phyloP scores from a whole-genome alignment of 1,140 invertebrate genomes.

The Ceratoteleas bidentatus region DNA sequence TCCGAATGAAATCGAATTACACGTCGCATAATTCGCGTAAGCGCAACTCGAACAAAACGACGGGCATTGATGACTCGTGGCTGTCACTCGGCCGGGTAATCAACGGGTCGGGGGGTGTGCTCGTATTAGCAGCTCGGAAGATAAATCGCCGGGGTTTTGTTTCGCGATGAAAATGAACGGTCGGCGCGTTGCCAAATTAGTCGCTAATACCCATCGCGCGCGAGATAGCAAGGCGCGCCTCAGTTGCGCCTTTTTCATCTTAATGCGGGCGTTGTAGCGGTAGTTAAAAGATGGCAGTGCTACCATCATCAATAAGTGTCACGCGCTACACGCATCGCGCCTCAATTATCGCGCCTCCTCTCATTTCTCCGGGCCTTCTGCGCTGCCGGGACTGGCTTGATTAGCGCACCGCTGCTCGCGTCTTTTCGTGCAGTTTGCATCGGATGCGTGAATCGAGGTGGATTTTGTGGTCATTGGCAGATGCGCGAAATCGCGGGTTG shows the following conservation, averaged over 20 bases:
- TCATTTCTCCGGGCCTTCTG: conserved; percentile 33
- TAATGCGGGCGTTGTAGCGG: conserved; percentile 62
- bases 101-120: conserved; percentile 55
- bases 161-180: conserved; percentile 80
- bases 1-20: conserved; percentile 42
- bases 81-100: conserved; percentile 48
- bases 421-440: conserved; percentile 42
- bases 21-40: conserved; percentile 18
- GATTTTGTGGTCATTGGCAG: conserved; percentile 23
- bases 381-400: conserved; percentile 44
- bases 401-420: conserved; percentile 42
- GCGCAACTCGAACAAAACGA: conserved; percentile 31
- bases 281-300: conserved; percentile 78
- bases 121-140: conserved; percentile 58
- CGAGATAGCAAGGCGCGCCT: conserved; percentile 50
- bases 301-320: conserved; percentile 81
- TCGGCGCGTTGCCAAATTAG: conserved; percentile 79
- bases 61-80: conserved; percentile 51
- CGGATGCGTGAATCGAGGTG: conserved; percentile 21
- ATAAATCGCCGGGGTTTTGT: conserved; percentile 69
- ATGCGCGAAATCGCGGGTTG: too few species aligned
- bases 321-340: conserved; percentile 74
- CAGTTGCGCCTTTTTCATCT: conserved; percentile 62
- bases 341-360: conserved; percentile 77
- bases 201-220: conserved; percentile 74